These are phyloP conservation scores for Diacarnus erythraeanus DNA, from an alignment of 37 sponge, comb jelly and placozoan genomes.

Conservation along the genomic window DNA sequence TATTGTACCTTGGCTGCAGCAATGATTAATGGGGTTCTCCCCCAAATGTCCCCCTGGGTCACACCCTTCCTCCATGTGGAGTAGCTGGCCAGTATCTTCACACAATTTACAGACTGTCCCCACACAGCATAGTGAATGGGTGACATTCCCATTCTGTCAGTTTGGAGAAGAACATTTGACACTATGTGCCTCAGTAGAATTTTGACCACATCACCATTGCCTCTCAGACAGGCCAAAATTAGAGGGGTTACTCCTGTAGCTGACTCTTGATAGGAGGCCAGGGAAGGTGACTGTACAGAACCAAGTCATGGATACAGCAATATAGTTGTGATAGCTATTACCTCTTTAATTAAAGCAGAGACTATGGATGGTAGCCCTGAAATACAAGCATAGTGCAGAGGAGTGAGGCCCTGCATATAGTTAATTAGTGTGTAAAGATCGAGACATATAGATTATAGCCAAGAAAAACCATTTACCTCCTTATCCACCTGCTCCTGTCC, in stretches of 20 bases:
- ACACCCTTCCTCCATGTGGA: background rate
- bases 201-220: conserved; percentile 25
- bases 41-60: conserved; percentile 23
- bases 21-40: conserved; percentile 28
- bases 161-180: background rate
- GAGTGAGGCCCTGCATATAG: conserved; percentile 31
- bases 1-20: conserved; percentile 53
- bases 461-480: conserved; percentile 27
- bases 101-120: conserved; percentile 35
- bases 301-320: background rate
- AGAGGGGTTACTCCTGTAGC: conserved; percentile 49
- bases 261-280: background rate
- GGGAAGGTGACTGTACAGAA: background rate
- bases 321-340: background rate
- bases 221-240: conserved; percentile 41
- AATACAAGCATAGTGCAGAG: conserved; percentile 22
- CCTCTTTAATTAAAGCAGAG: conserved; percentile 32
- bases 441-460: background rate
- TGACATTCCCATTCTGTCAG: conserved; percentile 24
- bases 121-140: conserved; percentile 57
- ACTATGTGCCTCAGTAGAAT: conserved; percentile 43
- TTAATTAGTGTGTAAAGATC: background rate
- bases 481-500: background rate
- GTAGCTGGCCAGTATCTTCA: conserved; percentile 3
- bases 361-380: background rate